phyloP scores from a whole-genome alignment of 1,140 invertebrate genomes.

The Battus philenor region DNA sequence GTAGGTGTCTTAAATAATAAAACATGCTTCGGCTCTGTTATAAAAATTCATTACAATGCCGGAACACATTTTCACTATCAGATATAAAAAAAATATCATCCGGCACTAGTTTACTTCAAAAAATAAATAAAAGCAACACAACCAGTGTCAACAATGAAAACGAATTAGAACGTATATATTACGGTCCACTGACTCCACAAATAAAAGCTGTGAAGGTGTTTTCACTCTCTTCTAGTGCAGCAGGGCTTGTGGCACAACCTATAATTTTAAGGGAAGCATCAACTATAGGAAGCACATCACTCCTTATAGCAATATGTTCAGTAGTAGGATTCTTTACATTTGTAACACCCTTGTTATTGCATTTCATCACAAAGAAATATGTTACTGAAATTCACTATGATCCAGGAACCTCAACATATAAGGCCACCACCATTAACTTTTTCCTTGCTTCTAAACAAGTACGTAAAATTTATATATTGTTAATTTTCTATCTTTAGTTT shows the following conservation, averaged over 20 bases:
- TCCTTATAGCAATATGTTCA: slow-evolving; percentile 78
- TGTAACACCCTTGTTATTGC: slow-evolving; percentile 87
- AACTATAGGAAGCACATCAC: slow-evolving; percentile 73
- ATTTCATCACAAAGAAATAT: slow-evolving; percentile 91
- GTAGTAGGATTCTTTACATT: slow-evolving; percentile 88
- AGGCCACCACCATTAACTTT: slow-evolving; percentile 82
- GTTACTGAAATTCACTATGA: slow-evolving; percentile 86
- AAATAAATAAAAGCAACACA: slow-evolving; percentile 34
- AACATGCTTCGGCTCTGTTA: slow-evolving; percentile 26
- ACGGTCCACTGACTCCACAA: slow-evolving; percentile 80
- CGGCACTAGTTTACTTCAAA: slow-evolving; percentile 39
- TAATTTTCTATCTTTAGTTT: slow-evolving; percentile 1
- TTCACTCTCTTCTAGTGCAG: slow-evolving; percentile 84
- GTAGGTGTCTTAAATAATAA: slow-evolving; percentile 1
- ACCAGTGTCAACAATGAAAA: slow-evolving; percentile 37
- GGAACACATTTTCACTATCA: slow-evolving; percentile 20
- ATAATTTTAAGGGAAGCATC: slow-evolving; percentile 79
- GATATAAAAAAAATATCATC: slow-evolving; percentile 24
- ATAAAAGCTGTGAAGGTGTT: slow-evolving; percentile 87
- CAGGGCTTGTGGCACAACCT: slow-evolving; percentile 84
- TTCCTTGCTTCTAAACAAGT: slow-evolving; percentile 81
- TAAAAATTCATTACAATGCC: slow-evolving; percentile 16
- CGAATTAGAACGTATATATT: slow-evolving; percentile 56
- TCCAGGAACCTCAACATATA: slow-evolving; percentile 78
- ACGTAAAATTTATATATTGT: slow-evolving; percentile 25